phyloP scores from a whole-genome alignment of 2,113 vertebrate species.

The Phylloscopus trochiloides region DNA sequence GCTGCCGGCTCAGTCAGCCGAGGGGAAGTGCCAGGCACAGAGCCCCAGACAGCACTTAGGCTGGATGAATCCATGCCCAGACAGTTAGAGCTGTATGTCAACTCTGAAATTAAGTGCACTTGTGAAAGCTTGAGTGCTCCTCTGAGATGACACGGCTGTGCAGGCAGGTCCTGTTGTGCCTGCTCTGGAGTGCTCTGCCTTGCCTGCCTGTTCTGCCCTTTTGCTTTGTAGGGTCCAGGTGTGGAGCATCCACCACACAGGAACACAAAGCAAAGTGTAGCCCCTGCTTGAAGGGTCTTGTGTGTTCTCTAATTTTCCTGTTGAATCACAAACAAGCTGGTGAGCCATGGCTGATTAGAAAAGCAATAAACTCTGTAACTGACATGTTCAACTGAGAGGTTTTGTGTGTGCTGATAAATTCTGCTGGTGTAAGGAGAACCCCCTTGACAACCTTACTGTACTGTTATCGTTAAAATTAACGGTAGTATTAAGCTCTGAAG shows the following conservation, averaged over 20 bases:
- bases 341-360: background rate
- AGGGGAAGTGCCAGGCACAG: background rate
- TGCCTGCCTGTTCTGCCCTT: background rate
- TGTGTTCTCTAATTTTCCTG: background rate
- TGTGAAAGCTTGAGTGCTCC: slow-evolving; percentile 31
- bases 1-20: background rate
- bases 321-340: background rate
- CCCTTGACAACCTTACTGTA: background rate
- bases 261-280: background rate
- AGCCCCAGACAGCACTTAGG: background rate
- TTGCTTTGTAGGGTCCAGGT: background rate
- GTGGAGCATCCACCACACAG: background rate
- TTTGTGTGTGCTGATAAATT: background rate
- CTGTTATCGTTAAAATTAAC: background rate
- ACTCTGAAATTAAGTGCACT: slow-evolving; percentile 43
- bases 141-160: background rate
- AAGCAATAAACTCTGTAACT: background rate
- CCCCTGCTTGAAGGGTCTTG: background rate
- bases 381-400: background rate
- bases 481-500: background rate
- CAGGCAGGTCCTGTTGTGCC: background rate
- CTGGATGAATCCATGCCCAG: slow-evolving; percentile 35
- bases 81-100: slow-evolving; percentile 24
- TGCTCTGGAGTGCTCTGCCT: background rate
- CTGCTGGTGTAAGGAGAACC: background rate